A percentile compares a stretch with the other conserved stretches of the same genome.
These are phyloP conservation scores for Drosophila diplacantha DNA, from an alignment of 2,888 invertebrate species.

Conservation along the genomic window DNA sequence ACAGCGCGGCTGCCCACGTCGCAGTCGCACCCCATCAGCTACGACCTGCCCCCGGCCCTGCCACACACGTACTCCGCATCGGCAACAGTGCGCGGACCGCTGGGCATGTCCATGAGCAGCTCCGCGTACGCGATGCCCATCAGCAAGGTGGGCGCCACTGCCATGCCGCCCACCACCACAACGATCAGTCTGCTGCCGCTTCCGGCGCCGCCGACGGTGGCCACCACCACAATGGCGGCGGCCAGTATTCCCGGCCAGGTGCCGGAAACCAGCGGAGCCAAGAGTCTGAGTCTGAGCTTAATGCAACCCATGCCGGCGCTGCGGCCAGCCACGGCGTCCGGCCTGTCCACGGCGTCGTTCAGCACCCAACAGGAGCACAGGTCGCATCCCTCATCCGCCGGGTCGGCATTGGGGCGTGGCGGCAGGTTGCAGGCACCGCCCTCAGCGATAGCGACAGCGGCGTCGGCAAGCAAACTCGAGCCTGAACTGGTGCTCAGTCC, in stretches of 20 bases:
- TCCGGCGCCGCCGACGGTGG: constrained; percentile 59
- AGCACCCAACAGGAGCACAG: constrained; percentile 34
- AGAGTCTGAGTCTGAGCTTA: constrained; percentile 69
- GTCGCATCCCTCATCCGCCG: constrained; percentile 65
- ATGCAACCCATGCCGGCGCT: constrained; percentile 55
- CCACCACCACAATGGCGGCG: constrained; percentile 39
- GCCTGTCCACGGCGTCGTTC: constrained; percentile 48
- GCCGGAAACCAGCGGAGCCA: constrained; percentile 47
- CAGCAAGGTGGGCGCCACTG: constrained; percentile 22
- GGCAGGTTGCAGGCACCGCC: constrained; percentile 41
- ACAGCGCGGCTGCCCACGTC: constrained; percentile 58
- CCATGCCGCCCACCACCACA: constrained; percentile 52
- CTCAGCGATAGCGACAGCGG: constrained; percentile 12
- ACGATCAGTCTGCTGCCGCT: constrained; percentile 66
- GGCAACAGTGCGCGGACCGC: constrained; percentile 68
- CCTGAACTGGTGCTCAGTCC: constrained; percentile 78
- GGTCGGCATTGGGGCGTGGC: constrained; percentile 52
- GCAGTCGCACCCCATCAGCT: constrained; percentile 54
- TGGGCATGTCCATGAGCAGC: constrained; percentile 67
- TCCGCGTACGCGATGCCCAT: constrained; percentile 60
- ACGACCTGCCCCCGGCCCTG: constrained; percentile 72
- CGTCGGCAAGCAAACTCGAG: constrained; percentile 70
- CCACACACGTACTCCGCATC: constrained; percentile 73
- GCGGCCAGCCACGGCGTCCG: constrained; percentile 46
- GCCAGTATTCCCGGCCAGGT: constrained; percentile 70